Base-by-base conservation (phyloP, 2,113 vertebrate species). In the Pangasianodon hypophthalmus region DNA sequence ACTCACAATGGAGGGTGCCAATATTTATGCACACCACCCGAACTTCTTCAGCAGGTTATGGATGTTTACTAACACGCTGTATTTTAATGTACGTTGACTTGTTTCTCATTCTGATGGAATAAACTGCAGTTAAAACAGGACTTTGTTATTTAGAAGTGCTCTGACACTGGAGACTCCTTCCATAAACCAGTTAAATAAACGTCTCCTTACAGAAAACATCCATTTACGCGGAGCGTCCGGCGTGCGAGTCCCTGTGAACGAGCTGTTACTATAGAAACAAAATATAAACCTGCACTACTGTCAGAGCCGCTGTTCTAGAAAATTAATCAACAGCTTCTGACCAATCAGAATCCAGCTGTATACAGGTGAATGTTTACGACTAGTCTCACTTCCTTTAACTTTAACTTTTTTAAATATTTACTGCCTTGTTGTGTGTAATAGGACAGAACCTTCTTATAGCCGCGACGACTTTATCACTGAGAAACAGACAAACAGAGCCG, bases 401-500 rank as follows among this genome's bases (percentile, higher is more conserved):
- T 37, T 37, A 37, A 37, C 8, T 44, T 52, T 52, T 48, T 52
- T 21, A 32, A 54, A 32, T n/a, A n/a, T 50, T 80, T 86, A 60
- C 75, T n/a, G 16, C 71, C 58, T 13, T 81, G 46, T 50, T 29
- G 24, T 10, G 32, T 69, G 29, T n/a, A 85, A 89, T 1, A 41
- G n/a, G 16, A 37, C 44, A 50, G 37, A 46, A 6, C 16, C 37
- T 14, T 19, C 3, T 58, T 73, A 58, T 82, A 77, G 82, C 16
- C 21, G 58, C 48, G 46, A 54, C 73, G 3, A 8, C 46, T 32
- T 85, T 86, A 86, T 89, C 58, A 9, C 11, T 79, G 24, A 52
- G 60, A 46, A 64, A 71, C 84, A 80, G 60, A 83, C 81, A 89
- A 67, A 60, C 56, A 67, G 56, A 69, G 62, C 26, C 10, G 48